A percentile compares a stretch with the other conserved stretches of the same genome.
These are phyloP conservation scores for Tachina grossa DNA, from an alignment of 2,888 invertebrate species.

Conservation along the genomic window DNA sequence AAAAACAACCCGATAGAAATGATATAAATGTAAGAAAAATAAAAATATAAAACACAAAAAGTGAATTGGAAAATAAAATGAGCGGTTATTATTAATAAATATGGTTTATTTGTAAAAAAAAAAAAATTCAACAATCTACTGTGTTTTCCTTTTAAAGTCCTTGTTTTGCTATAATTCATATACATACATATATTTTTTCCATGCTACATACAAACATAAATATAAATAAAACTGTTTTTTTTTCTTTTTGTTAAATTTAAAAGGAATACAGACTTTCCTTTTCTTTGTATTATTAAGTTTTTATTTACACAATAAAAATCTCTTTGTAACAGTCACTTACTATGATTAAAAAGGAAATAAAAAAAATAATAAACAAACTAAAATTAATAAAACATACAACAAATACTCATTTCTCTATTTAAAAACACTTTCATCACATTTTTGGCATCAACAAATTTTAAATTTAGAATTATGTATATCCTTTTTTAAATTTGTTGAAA, in stretches of 20 bases:
- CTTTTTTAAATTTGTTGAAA: too few species aligned
- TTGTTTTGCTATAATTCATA: constrained; percentile 32
- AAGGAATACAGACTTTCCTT: neutral
- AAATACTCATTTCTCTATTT: constrained; percentile 26
- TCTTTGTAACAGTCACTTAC: constrained; percentile 43
- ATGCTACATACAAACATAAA: neutral
- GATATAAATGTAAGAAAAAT: constrained; percentile 63
- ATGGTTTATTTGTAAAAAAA: constrained; percentile 72
- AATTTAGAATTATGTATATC: too few species aligned
- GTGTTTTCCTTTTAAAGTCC: constrained; percentile 66
- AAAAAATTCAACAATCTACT: constrained; percentile 63
- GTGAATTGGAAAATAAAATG: constrained; percentile 54
- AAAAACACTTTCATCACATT: neutral
- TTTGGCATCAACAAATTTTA: neutral
- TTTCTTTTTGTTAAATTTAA: constrained; percentile 20
- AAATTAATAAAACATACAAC: constrained; percentile 30
- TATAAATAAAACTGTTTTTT: neutral
- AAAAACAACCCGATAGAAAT: constrained; percentile 44
- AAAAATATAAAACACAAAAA: constrained; percentile 41
- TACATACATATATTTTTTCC: neutral
- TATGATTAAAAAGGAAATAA: constrained; percentile 27
- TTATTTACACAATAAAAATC: constrained; percentile 48
- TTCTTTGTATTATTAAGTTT: constrained; percentile 27
- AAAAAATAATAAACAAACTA: neutral
- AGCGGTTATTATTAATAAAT: constrained; percentile 69